Base-by-base conservation (phyloP, 2,113 vertebrate species). In the Tetrax tetrax region DNA sequence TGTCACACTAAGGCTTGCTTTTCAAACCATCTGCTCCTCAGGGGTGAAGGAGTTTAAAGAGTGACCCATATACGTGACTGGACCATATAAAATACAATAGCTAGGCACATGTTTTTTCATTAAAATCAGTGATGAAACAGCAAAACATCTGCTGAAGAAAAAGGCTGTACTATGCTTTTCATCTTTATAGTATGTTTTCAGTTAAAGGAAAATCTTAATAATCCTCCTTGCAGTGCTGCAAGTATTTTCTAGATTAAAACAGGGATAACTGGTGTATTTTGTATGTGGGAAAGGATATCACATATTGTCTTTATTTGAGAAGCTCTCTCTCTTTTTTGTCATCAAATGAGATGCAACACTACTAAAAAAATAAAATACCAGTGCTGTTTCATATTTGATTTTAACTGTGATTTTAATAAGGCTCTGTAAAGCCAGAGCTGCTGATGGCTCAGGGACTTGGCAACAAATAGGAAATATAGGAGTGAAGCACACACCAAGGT, bases 81-180 rank as follows among this genome's bases (percentile, higher is more conserved):
- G 87, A 83, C 66, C 65, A 23, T 72, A 27, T 75, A 92, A 85
- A 95, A 81, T 23, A 96, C 79, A 96, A 87, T 35, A 68, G 69
- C 41, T 7, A 68, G 59, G 25, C 85, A 76, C 56, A 14, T 22
- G 92, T 38, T 68, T 65, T 74, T 95, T 83, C 93, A 97, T 95
- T 94, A 94, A 90, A 89, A 87, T 71, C 84, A 87, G 43, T 47
- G 61, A 68, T 77, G 65, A 85, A 95, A 91, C 69, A 83, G 47
- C 51, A 92, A 96, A 95, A 95, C 85, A 96, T 90, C 91, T 96
- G 95, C 87, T 65, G 47, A 76, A 97, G 38, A 70, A 95, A 86
- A 91, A 92, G 68, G 15, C 23, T 89, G 35, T 41, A 27, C 38
- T 71, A 29, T 37, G n/a, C 27, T 82, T 94, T 79, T 82, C 64